A percentile compares a stretch with the other conserved stretches of the same genome.
Conservation (phyloP, 2,113 vertebrate genomes). For the Tychaedon coryphoeus region DNA sequence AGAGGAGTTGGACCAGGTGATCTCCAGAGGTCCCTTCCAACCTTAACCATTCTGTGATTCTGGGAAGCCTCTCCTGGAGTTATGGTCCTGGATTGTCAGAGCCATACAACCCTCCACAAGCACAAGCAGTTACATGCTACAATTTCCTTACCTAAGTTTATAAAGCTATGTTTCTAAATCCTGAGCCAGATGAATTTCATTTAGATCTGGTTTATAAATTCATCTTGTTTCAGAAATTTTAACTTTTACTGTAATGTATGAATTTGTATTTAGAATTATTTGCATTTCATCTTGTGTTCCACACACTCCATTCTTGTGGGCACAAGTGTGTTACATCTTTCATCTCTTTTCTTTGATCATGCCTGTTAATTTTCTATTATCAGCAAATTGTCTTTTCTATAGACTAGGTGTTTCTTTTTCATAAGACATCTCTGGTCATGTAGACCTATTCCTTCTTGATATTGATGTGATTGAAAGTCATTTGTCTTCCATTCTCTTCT, state of each 20-base stretch:
- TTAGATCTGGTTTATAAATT: not conserved
- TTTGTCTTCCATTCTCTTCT: not conserved
- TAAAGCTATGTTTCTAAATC: not conserved
- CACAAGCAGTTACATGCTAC: not conserved
- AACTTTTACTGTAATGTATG: not conserved
- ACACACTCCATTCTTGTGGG: not conserved
- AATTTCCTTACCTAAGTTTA: not conserved
- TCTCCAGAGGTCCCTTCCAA: not conserved
- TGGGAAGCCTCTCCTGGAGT: not conserved
- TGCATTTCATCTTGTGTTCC: not conserved
- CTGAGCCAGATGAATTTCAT: not conserved
- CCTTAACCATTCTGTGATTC: not conserved
- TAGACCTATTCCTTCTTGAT: not conserved
- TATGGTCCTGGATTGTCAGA: not conserved
- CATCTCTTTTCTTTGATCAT: not conserved
- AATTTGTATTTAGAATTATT: not conserved
- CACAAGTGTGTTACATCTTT: not conserved
- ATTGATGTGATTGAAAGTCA: not conserved
- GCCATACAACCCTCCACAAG: not conserved
- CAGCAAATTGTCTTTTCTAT: not conserved
- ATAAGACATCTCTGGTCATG: not conserved
- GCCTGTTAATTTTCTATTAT: not conserved
- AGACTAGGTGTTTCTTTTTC: not conserved
- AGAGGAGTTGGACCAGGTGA: not conserved
- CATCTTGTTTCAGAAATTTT: not conserved